Conservation (phyloP, 2,888 invertebrate species). For the Harpalus rubripes region DNA sequence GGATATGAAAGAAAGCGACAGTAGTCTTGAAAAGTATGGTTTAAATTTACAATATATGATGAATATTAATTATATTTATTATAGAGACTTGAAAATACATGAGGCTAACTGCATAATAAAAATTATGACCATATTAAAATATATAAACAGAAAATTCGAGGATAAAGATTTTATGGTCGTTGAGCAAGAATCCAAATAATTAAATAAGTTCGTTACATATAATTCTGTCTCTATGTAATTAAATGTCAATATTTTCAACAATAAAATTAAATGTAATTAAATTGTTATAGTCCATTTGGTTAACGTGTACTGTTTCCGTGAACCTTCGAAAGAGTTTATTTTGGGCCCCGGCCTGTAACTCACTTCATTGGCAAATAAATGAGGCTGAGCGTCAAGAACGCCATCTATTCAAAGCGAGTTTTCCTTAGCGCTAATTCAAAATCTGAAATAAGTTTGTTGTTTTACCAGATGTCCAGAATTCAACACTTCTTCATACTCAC, state of each 20-base stretch:
- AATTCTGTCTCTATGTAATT: background rate
- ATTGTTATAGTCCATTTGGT: too few species aligned
- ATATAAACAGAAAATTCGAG: conserved; percentile 22
- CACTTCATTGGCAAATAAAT: too few species aligned
- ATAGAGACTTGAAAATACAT: conserved; percentile 15
- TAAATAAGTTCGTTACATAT: background rate
- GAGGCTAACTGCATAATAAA: conserved; percentile 46
- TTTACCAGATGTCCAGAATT: too few species aligned
- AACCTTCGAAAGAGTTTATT: too few species aligned
- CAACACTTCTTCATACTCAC: too few species aligned
- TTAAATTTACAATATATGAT: background rate
- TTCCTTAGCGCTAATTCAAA: too few species aligned
- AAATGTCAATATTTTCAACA: background rate
- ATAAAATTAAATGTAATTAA: background rate
- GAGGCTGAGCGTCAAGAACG: too few species aligned
- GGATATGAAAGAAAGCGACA: background rate
- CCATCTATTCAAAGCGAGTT: too few species aligned
- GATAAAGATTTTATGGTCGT: conserved; percentile 6
- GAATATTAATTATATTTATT: conserved; percentile 27
- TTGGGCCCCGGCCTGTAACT: too few species aligned
- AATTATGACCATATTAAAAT: conserved; percentile 24
- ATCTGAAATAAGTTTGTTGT: too few species aligned
- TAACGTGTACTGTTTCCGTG: too few species aligned
- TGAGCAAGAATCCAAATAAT: too few species aligned
- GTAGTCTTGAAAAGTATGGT: background rate